phyloP scores from a whole-genome alignment of 2,113 vertebrate genomes.

The Lucifuga dentata region DNA sequence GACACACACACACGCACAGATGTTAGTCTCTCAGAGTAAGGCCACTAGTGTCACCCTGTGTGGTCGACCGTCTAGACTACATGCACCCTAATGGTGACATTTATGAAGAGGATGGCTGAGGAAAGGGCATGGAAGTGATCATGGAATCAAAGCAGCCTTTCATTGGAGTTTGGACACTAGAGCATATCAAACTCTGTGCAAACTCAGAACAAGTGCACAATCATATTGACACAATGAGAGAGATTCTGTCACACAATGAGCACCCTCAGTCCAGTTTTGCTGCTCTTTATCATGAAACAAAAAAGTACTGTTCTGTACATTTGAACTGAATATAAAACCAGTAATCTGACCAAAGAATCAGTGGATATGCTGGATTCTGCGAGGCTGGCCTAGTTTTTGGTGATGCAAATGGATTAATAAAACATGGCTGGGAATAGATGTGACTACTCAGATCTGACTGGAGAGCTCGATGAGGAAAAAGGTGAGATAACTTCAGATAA shows the following conservation, averaged over 20 bases:
- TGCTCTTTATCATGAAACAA: conserved; percentile 1
- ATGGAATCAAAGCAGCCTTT: conserved; percentile 41
- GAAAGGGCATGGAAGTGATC: conserved; percentile 20
- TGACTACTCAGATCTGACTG: conserved; percentile 48
- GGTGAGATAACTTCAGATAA: neutral
- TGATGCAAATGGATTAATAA: conserved; percentile 76
- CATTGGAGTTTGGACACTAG: conserved; percentile 21
- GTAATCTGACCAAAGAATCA: conserved; percentile 39
- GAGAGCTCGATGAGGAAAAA: conserved; percentile 48
- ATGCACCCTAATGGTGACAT: conserved; percentile 60
- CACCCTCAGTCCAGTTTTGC: neutral
- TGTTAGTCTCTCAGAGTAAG: conserved; percentile 62
- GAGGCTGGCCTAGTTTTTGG: conserved; percentile 72
- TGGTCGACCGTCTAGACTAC: conserved; percentile 80
- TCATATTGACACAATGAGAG: conserved; percentile 17
- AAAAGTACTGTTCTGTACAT: conserved; percentile 17
- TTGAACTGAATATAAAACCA: conserved; percentile 19
- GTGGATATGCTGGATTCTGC: conserved; percentile 40
- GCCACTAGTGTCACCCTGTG: conserved; percentile 76
- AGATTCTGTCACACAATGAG: neutral
- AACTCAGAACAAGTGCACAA: conserved; percentile 2
- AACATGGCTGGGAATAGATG: conserved; percentile 80
- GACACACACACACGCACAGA: conserved; percentile 61
- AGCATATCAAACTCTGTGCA: conserved; percentile 4
- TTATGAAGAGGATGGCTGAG: conserved; percentile 37